Evolutionary conservation across 1,140 invertebrate species (phyloP), one percentile per base, ranked within the genome.

Genomic region (Lordiphosa stackelbergi): DNA sequence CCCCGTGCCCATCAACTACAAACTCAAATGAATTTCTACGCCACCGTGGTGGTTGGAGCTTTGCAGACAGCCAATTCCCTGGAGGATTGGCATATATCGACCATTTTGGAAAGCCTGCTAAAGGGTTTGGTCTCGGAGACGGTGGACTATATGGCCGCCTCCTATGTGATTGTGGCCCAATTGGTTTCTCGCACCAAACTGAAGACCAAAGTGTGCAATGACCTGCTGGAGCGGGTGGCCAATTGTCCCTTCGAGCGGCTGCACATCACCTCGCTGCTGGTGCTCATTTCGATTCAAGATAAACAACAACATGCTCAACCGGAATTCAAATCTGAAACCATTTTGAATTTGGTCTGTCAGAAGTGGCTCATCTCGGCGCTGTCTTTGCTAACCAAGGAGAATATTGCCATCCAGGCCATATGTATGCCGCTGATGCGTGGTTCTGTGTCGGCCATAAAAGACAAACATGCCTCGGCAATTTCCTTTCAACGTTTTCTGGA

Each of bases 1-100:
- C 87, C 90, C 2, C 88, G 90, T 52, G 91, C 92, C 2, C 85
- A 89, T 31, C 88, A 90, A 11, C 86, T 96, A 8, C 92, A 91
- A 45, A 92, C 93, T 1, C 88, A 94, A 6, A 93, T 95, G 73
- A 92, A 93, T 3, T 96, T 96, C 87, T 95, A 93, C 77, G 92
- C 93, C 52, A 92, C 92, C 2, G 91, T 92, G 2, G 85, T 94
- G 3, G 90, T 94, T 47, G 94, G 94, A 3, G 90, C 91, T 12
- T 87, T 96, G 28, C 90, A 93, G 62, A 83, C 88, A 41, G 81
- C 81, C 0, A 73, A 88, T 13, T 69, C 77, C 11, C 85, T 95
- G 1, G 90, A 89, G 0, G 95, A 97, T 72, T 81, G 90, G 41
- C 91, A 95, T 51, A 85, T 97, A 1, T 90, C 91, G 53, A 89